phyloP scores from a whole-genome alignment of 2,888 invertebrate genomes.

The Dynastes grantii region DNA sequence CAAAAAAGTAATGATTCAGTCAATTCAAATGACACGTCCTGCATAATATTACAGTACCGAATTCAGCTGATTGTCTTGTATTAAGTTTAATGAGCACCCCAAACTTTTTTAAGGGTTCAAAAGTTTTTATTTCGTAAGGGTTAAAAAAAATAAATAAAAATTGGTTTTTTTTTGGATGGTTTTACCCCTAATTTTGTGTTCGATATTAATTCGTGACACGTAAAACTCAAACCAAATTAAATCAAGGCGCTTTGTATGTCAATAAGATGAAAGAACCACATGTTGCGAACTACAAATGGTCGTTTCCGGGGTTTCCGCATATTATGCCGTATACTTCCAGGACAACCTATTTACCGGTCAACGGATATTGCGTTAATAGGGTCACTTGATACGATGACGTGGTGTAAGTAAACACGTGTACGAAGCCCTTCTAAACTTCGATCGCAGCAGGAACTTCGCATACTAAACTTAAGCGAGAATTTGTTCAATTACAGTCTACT shows the following conservation, averaged over 20 bases:
- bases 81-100: too few relatives aligned
- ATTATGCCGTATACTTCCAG: conserved; percentile 25
- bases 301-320: conserved; percentile 30
- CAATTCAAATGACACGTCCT: too few relatives aligned
- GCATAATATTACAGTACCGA: too few relatives aligned
- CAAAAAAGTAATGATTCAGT: too few relatives aligned
- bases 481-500: too few relatives aligned
- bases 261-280: conserved; percentile 37
- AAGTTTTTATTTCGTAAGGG: too few relatives aligned
- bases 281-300: conserved; percentile 35
- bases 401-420: conserved; percentile 20
- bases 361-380: conserved; percentile 44
- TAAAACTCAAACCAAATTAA: conserved; percentile 34
- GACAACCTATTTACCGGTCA: conserved; percentile 45
- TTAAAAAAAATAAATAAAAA: too few relatives aligned
- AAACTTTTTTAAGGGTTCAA: too few relatives aligned
- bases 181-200: too few relatives aligned
- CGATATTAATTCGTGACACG: too few relatives aligned
- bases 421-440: conserved; percentile 6
- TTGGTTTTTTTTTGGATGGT: too few relatives aligned
- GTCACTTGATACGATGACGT: conserved; percentile 41
- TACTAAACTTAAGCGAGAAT: neutral
- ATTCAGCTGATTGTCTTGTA: too few relatives aligned
- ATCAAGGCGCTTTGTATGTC: conserved; percentile 23
- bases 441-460: neutral